phyloP scores from a whole-genome alignment of 2,797 vertebrate genomes.

The Macrochelys suwanniensis region DNA sequence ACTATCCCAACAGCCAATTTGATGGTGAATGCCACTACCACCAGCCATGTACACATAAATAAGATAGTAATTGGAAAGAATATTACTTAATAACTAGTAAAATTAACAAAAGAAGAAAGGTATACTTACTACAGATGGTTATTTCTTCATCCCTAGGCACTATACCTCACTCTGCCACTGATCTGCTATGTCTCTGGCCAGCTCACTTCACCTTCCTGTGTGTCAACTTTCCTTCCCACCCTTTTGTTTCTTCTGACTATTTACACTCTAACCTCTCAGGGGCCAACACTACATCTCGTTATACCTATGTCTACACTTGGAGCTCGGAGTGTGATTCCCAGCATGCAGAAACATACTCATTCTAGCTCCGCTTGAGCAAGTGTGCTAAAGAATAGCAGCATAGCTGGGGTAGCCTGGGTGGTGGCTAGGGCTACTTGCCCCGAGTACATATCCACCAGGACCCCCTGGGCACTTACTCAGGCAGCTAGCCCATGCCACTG shows the following conservation, averaged over 20 bases:
- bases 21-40: not conserved
- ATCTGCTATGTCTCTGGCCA: not conserved
- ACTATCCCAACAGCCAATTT: not conserved
- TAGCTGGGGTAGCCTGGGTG: not conserved
- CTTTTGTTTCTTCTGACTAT: not conserved
- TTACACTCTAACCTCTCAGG: not conserved
- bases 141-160: not conserved
- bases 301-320: not conserved
- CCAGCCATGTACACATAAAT: not conserved
- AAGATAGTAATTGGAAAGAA: not conserved
- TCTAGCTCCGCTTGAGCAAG: not conserved
- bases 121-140: not conserved
- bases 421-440: not conserved
- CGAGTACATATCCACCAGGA: not conserved
- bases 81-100: not conserved
- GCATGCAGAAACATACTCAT: not conserved
- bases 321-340: not conserved
- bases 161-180: rapidly evolving
- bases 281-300: rapidly evolving
- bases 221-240: not conserved
- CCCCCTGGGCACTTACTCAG: not conserved
- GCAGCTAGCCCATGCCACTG: not conserved
- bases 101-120: not conserved
- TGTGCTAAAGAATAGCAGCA: not conserved
- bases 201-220: not conserved